Evolutionary conservation across 1,140 invertebrate species (phyloP).

Genomic region (Geopemphigus sp.): DNA sequence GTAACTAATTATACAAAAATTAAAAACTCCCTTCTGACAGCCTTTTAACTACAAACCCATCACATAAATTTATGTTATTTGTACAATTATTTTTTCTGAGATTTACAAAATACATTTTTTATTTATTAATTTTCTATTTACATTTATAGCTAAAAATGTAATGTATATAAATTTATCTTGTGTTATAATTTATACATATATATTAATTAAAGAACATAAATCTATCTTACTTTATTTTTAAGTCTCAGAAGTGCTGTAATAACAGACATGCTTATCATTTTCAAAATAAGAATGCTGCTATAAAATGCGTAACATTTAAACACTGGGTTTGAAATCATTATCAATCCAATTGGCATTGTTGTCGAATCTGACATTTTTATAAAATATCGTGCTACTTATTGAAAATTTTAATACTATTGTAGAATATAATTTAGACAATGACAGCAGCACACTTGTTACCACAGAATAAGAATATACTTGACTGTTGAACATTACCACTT

Average conservation of each 20-base stretch:
- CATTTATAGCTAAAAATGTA: no score
- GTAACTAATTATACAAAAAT: no score
- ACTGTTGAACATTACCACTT: neutral
- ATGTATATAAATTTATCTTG: no score
- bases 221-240: conserved; percentile 60
- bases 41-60: no score
- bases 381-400: neutral
- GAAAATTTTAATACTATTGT: neutral
- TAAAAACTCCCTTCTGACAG: no score
- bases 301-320: conserved; percentile 62
- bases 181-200: neutral
- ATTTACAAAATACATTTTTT: no score
- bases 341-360: conserved; percentile 9
- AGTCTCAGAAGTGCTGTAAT: conserved; percentile 61
- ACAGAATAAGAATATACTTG: neutral
- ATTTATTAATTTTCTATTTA: no score
- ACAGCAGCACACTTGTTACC: neutral
- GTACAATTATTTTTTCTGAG: no score
- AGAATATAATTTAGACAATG: neutral
- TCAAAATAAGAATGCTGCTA: conserved; percentile 61
- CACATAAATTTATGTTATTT: no score
- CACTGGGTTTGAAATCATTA: conserved; percentile 56
- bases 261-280: conserved; percentile 61
- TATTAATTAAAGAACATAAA: neutral
- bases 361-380: neutral